A percentile compares a stretch with the other conserved stretches of the same genome.
Conservation (phyloP, 2,888 invertebrate species). For the Gryllus longicercus region DNA sequence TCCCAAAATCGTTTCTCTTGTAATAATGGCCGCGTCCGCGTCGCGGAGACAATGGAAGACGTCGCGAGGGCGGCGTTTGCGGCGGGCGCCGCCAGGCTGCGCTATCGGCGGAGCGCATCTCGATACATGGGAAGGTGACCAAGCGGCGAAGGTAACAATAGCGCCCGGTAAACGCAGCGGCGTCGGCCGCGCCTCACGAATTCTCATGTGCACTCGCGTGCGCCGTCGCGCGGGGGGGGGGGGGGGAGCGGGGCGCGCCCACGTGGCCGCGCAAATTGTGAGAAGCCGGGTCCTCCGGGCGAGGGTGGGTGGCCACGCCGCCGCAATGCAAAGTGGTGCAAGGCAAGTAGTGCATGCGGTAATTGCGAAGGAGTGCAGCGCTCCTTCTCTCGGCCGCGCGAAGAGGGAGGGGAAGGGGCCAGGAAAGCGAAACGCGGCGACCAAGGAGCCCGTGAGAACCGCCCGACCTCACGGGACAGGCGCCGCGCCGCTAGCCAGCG, state of each 20-base stretch:
- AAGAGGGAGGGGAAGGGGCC: background rate
- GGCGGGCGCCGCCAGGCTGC: background rate
- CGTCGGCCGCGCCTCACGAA: background rate
- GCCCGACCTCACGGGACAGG: too few species aligned
- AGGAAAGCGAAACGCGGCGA: background rate
- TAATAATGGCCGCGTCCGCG: background rate
- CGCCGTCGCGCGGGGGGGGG: background rate
- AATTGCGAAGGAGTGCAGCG: background rate
- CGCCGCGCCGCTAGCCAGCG: too few species aligned
- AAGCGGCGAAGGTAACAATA: background rate
- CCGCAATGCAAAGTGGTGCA: background rate
- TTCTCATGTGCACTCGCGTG: background rate
- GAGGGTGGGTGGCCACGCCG: too few species aligned
- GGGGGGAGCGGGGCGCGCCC: background rate
- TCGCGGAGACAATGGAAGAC: background rate
- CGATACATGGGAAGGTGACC: slow-evolving; percentile 5
- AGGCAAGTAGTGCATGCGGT: background rate
- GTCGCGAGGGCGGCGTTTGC: background rate
- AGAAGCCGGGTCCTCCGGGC: background rate
- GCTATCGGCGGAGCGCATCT: background rate
- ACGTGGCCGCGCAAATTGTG: background rate
- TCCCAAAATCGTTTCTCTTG: background rate
- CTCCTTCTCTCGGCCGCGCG: background rate
- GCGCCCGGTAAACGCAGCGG: background rate
- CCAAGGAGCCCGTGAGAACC: too few species aligned